Conservation (phyloP, 2,797 vertebrate species). For the Labroides dimidiatus region DNA sequence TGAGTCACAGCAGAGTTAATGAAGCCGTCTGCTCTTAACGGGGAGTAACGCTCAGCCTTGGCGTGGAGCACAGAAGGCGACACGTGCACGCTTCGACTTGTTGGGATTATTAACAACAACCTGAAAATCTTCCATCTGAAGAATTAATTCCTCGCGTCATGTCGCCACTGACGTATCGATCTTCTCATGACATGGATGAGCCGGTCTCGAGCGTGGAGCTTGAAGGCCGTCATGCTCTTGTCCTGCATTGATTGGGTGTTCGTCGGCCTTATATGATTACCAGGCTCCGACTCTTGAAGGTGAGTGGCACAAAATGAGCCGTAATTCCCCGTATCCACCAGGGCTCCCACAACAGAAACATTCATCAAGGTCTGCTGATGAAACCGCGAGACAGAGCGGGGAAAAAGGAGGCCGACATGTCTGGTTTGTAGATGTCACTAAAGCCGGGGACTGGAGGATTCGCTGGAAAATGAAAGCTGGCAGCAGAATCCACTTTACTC, state of each 20-base stretch:
- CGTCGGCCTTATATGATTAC: conserved; percentile 33
- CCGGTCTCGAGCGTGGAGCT: conserved; percentile 11
- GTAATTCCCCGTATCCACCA: conserved; percentile 25
- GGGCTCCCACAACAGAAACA: conserved; percentile 17
- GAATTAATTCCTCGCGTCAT: neutral
- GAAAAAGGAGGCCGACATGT: conserved; percentile 14
- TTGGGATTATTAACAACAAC: conserved; percentile 1
- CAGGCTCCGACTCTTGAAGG: conserved; percentile 29
- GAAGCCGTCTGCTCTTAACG: neutral
- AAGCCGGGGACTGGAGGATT: conserved; percentile 23
- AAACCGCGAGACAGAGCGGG: conserved; percentile 20
- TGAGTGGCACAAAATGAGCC: conserved; percentile 24
- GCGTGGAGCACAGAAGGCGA: neutral
- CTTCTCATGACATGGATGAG: conserved; percentile 46
- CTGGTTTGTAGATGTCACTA: conserved; percentile 27
- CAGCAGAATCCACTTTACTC: conserved; percentile 22
- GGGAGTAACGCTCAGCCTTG: neutral
- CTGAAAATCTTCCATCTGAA: conserved; percentile 28
- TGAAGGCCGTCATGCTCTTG: conserved; percentile 37
- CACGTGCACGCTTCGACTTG: neutral
- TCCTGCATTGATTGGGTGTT: conserved; percentile 28
- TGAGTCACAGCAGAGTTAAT: neutral
- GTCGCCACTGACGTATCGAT: conserved; percentile 34
- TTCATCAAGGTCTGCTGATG: conserved; percentile 37
- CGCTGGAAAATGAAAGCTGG: conserved; percentile 41